phyloP scores from a whole-genome alignment of 1,140 invertebrate species.

The Oreohelix idahoensis region DNA sequence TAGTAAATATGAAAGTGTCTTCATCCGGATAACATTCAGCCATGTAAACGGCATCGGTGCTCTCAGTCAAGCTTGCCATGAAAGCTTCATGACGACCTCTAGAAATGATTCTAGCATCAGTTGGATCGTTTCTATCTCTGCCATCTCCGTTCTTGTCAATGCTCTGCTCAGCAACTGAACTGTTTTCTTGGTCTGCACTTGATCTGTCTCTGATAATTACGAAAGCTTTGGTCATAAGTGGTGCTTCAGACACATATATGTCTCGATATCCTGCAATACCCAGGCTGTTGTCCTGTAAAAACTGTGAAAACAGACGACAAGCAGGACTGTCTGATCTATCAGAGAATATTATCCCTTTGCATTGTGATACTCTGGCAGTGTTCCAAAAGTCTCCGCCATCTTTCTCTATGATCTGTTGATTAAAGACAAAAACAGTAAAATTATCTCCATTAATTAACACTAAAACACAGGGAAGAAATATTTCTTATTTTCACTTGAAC shows the following conservation, averaged over 20 bases:
- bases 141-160: no score
- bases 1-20: background rate
- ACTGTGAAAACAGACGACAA: background rate
- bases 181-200: background rate
- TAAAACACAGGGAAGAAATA: no score
- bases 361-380: background rate
- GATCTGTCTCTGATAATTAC: background rate
- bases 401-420: background rate
- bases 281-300: background rate
- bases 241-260: background rate
- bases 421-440: no score
- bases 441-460: no score
- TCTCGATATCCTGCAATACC: background rate
- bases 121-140: no score
- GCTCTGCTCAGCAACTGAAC: no score
- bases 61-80: background rate
- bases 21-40: background rate
- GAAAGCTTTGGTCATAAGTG: background rate
- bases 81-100: no score
- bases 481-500: no score
- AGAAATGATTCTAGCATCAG: no score
- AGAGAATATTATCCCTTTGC: background rate
- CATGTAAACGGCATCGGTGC: background rate
- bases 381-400: constrained; percentile 6
- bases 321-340: background rate